phyloP scores from a whole-genome alignment of 2,113 vertebrate genomes.

The Trogon surrucura region DNA sequence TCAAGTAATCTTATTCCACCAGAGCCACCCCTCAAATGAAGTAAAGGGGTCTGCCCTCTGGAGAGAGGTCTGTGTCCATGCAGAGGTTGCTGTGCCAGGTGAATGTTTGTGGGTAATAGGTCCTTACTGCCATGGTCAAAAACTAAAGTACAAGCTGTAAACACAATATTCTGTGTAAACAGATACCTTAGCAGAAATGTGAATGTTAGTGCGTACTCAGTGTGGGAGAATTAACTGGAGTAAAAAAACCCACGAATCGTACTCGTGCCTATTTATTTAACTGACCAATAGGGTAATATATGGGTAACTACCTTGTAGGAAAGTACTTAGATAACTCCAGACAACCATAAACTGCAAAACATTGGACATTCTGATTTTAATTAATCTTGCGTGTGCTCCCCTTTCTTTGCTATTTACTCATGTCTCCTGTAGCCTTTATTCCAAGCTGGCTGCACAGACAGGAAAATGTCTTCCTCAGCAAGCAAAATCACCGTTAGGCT shows the following conservation, averaged over 20 bases:
- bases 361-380: not conserved
- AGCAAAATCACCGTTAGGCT: not conserved
- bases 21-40: not conserved
- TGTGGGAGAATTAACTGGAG: not conserved
- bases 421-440: not conserved
- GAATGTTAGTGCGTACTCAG: not conserved
- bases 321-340: not conserved
- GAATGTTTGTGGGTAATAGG: not conserved
- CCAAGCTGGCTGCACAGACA: not conserved
- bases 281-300: not conserved
- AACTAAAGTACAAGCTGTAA: not conserved
- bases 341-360: not conserved
- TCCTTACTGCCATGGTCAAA: not conserved
- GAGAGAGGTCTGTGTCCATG: not conserved
- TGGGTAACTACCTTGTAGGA: not conserved
- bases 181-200: not conserved
- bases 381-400: not conserved
- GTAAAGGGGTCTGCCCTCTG: not conserved
- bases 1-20: not conserved
- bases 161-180: not conserved
- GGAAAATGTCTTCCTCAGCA: not conserved
- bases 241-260: not conserved
- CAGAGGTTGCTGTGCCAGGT: not conserved
- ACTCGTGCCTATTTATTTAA: not conserved
- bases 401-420: not conserved